phyloP scores from a whole-genome alignment of 64 coral and sea anemone genomes.

The Trachythela sp. region DNA sequence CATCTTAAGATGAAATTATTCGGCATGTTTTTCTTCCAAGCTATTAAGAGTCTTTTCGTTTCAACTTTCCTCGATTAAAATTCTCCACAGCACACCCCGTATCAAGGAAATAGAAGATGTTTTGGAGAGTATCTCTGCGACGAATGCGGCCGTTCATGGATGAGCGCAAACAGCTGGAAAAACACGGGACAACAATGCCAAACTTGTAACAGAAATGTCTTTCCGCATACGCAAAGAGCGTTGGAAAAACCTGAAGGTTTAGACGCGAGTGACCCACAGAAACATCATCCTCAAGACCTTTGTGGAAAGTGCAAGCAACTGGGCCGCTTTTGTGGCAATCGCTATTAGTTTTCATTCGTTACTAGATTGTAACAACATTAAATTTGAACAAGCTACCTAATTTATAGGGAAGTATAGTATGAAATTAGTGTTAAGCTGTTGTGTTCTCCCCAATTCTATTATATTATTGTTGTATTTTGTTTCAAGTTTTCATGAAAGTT shows the following conservation, averaged over 20 bases:
- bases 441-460: too few species aligned
- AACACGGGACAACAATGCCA: slow-evolving; percentile 60
- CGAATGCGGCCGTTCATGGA: slow-evolving; percentile 48
- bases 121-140: slow-evolving; percentile 66
- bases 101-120: slow-evolving; percentile 18
- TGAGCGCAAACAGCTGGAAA: slow-evolving; percentile 60
- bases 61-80: too few species aligned
- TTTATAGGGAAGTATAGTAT: too few species aligned
- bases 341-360: too few species aligned
- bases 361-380: too few species aligned
- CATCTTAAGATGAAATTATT: too few species aligned
- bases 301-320: slow-evolving; percentile 60
- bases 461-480: too few species aligned
- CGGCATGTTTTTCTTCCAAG: too few species aligned
- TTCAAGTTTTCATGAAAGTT: too few species aligned
- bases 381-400: too few species aligned
- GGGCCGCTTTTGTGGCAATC: slow-evolving; percentile 18
- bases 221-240: slow-evolving; percentile 56
- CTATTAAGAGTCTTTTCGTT: too few species aligned
- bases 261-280: slow-evolving; percentile 19
- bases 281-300: slow-evolving; percentile 36
- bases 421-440: too few species aligned
- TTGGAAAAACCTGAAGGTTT: slow-evolving; percentile 47
- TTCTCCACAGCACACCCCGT: slow-evolving; percentile 37
- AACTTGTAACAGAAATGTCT: slow-evolving; percentile 46